These are phyloP conservation scores for Seriola dumerili DNA, from an alignment of 2,113 vertebrate species.

Conservation along the genomic window DNA sequence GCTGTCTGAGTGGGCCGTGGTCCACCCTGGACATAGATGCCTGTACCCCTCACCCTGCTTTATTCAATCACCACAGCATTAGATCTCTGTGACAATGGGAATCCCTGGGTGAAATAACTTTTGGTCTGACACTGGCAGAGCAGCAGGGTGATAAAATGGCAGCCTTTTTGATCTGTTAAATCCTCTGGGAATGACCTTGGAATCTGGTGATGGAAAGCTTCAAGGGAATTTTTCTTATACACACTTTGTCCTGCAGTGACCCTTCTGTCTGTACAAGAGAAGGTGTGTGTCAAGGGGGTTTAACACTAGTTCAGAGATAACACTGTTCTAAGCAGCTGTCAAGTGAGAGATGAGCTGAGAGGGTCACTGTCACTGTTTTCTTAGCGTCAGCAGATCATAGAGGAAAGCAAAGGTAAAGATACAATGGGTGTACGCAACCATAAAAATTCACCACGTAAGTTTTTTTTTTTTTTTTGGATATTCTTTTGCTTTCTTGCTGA, in stretches of 20 bases:
- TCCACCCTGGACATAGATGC: constrained; percentile 48
- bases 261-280: constrained; percentile 38
- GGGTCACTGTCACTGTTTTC: constrained; percentile 58
- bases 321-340: constrained; percentile 74
- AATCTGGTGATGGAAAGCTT: constrained; percentile 70
- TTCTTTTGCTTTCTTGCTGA: neutral
- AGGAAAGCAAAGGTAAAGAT: constrained; percentile 4
- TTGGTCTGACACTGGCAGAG: constrained; percentile 44
- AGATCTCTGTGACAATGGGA: constrained; percentile 71
- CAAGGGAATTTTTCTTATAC: constrained; percentile 24
- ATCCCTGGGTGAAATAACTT: constrained; percentile 58
- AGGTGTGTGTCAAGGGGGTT: constrained; percentile 61
- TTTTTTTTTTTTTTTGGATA: too few relatives aligned
- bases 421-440: neutral
- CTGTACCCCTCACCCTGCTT: constrained; percentile 51
- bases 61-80: constrained; percentile 30
- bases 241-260: constrained; percentile 65
- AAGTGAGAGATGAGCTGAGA: constrained; percentile 74
- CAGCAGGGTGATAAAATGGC: constrained; percentile 36
- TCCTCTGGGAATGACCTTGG: constrained; percentile 71
- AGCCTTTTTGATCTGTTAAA: constrained; percentile 68
- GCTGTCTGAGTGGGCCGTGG: constrained; percentile 55
- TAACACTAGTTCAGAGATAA: constrained; percentile 72
- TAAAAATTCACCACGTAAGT: neutral
- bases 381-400: constrained; percentile 39